Evolutionary conservation across 2,113 vertebrate species (phyloP).

Genomic region (Sciurus niger): DNA sequence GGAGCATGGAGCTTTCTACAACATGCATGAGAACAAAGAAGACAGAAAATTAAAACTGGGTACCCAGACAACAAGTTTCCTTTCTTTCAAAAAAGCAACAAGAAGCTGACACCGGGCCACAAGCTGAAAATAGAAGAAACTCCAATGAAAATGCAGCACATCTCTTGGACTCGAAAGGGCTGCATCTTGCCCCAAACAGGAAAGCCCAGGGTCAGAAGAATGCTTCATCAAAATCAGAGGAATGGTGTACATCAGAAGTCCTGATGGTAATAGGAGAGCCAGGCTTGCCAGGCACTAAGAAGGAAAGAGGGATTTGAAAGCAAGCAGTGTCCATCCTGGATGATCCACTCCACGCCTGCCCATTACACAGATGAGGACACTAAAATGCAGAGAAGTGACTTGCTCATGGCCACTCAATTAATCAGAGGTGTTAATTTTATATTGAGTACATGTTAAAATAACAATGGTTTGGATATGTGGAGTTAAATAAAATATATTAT

Average conservation of each 20-base stretch:
- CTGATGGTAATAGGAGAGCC: not conserved
- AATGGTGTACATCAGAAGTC: not conserved
- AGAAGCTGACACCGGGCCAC: slow-evolving; percentile 41
- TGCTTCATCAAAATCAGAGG: not conserved
- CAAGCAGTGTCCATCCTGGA: fast-evolving
- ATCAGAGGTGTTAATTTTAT: not conserved
- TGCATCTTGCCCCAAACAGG: not conserved
- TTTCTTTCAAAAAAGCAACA: slow-evolving; percentile 64
- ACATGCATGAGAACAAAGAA: slow-evolving; percentile 76
- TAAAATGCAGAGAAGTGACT: not conserved
- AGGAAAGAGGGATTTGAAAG: not conserved
- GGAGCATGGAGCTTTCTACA: slow-evolving; percentile 59
- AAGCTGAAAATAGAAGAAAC: slow-evolving; percentile 44
- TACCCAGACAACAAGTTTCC: slow-evolving; percentile 63
- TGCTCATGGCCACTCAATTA: not conserved
- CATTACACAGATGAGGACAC: not conserved
- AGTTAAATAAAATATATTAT: slow-evolving; percentile 19
- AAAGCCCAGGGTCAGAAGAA: not conserved
- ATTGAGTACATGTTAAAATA: not conserved
- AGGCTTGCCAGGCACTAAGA: not conserved
- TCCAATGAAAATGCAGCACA: not conserved
- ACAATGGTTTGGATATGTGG: not conserved
- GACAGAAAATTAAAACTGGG: slow-evolving; percentile 77
- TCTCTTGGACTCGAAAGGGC: not conserved
- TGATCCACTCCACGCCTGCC: too few relatives aligned